A percentile compares a stretch with the other conserved stretches of the same genome.
Conservation (phyloP, 2,797 vertebrate species). For the Anas bernieri region DNA sequence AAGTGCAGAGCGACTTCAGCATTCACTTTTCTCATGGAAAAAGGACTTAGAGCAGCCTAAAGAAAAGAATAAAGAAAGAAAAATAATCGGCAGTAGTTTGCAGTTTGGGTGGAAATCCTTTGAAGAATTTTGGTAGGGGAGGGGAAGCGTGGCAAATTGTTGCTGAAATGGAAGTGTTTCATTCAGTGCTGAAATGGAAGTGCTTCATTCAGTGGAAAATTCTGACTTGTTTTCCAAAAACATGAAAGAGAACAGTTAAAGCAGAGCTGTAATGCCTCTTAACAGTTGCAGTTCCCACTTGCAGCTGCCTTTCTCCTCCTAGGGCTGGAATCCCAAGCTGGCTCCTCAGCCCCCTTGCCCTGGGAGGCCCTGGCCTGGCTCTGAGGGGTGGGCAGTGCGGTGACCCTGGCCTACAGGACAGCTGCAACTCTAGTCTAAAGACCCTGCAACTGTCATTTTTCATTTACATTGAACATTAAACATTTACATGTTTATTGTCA, state of each 20-base stretch:
- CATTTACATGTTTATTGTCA: background rate
- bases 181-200: background rate
- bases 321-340: background rate
- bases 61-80: background rate
- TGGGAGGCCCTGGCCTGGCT: background rate
- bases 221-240: conserved; percentile 15
- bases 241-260: conserved; percentile 6
- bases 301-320: conserved; percentile 16
- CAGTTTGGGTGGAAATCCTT: background rate
- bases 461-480: background rate
- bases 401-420: background rate
- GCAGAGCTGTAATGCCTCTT: background rate
- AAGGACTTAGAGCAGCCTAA: background rate
- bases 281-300: background rate
- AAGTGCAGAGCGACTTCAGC: background rate
- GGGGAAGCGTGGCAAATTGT: background rate
- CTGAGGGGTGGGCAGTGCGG: no score
- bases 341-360: background rate
- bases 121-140: background rate
- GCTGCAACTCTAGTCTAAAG: background rate
- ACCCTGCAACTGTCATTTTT: background rate
- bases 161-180: background rate
- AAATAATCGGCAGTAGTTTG: background rate
- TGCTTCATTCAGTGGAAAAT: background rate
- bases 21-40: background rate